A percentile compares a stretch with the other conserved stretches of the same genome.
Conservation (phyloP, 53 echinoderm and acorn worm species). For the Luidia sarsii region DNA sequence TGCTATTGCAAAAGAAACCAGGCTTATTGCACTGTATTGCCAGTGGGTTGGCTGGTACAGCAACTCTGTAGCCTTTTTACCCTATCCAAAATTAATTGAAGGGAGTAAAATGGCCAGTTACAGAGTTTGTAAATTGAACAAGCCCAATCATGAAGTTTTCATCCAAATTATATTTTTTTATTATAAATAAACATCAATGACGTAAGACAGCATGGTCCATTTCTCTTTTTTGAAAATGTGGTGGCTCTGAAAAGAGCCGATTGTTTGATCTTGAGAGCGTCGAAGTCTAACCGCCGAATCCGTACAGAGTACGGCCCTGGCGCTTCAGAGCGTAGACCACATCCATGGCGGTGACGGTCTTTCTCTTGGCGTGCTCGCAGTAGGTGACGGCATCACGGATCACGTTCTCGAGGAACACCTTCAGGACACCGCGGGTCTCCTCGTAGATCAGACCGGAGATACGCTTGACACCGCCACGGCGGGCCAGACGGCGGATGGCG, state of each 20-base stretch:
- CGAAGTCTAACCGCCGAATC: constrained; percentile 72
- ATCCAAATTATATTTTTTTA: too few species aligned
- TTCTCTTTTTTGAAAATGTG: constrained; percentile 62
- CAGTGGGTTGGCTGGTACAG: too few species aligned
- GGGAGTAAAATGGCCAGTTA: too few species aligned
- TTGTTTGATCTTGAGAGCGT: constrained; percentile 9
- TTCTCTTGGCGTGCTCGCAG: constrained; percentile 84
- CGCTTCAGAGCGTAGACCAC: constrained; percentile 98
- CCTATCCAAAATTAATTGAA: too few species aligned
- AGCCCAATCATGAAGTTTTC: too few species aligned
- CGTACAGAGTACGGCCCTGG: constrained; percentile 95
- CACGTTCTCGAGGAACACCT: constrained; percentile 86
- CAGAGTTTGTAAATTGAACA: too few species aligned
- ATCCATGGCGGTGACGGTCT: constrained; percentile 92
- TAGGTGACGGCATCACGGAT: constrained; percentile 88
- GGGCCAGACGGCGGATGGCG: constrained; percentile 54
- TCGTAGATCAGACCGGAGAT: constrained; percentile 99
- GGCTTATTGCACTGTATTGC: too few species aligned
- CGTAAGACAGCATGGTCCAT: neutral
- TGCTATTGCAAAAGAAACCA: too few species aligned
- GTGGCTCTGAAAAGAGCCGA: constrained; percentile 82
- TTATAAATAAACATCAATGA: neutral
- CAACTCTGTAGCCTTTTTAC: too few species aligned
- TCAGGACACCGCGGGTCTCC: constrained; percentile 94
- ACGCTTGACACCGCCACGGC: constrained; percentile 83